Evolutionary conservation across 2,113 vertebrate species (phyloP), one percentile per base, ranked within the genome.

Genomic region (Motacilla tschutschensis): DNA sequence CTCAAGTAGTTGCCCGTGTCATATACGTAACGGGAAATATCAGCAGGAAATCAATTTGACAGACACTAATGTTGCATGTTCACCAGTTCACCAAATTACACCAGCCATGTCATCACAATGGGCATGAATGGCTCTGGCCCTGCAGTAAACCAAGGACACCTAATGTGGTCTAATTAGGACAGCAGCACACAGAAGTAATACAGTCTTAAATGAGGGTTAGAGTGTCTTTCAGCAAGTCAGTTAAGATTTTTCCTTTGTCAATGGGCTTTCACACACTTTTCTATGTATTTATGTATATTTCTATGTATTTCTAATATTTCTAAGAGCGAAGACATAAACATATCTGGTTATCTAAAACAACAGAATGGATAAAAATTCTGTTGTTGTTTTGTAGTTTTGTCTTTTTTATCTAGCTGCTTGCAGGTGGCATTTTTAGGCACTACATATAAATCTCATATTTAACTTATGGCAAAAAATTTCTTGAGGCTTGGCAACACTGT

Each of bases 121-220:
- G 71, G 60, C 82, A 77, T 62, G 76, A 94, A 93, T 59, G 64
- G 70, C 20, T 86, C 84, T 54, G 59, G 81, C 36, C 55, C 71
- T 12, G 51, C 74, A 88, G 88, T 84, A 91, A 79, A 84, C 63
- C 24, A 0, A 85, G 88, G 83, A 92, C 85, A 89, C 74, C 63
- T 89, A 69, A 92, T 73, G 74, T 70, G 55, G 71, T 79, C 81
- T 92, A 91, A 93, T 91, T 93, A 91, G 71, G 83, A 76, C 71
- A 81, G 93, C 71, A 62, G 46, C 10, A 84, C 47, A 55, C 59
- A 82, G 55, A 72, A 89, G 74, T 84, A 88, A 82, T 47, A 79
- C 78, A 86, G 78, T 87, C 90, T 89, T 85, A 89, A 92, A 91
- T 44, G 57, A 76, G 81, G 66, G 47, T 91, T 85, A 80, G 43